Conservation (phyloP, 2,888 invertebrate species). For the Zaprionus lineosus region DNA sequence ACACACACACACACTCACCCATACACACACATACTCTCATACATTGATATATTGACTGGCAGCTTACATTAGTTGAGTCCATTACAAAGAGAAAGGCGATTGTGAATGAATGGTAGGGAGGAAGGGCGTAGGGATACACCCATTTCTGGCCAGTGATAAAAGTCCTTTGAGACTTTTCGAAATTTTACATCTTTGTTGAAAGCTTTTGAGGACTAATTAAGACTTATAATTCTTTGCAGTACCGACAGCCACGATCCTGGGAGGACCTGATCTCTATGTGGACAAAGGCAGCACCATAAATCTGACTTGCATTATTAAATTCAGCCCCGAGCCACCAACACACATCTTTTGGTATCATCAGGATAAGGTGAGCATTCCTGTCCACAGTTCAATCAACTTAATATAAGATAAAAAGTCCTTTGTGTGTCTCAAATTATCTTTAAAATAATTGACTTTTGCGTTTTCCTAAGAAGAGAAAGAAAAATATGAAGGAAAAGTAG, state of each 20-base stretch:
- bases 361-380: conserved; percentile 89
- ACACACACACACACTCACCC: conserved; percentile 3
- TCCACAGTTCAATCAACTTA: conserved; percentile 47
- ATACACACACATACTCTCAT: not conserved
- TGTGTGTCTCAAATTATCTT: conserved; percentile 64
- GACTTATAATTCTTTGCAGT: too few relatives aligned
- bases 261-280: conserved; percentile 91
- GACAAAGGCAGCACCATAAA: conserved; percentile 93
- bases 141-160: too few relatives aligned
- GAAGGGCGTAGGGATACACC: too few relatives aligned
- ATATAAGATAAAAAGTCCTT: conserved; percentile 25
- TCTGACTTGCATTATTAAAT: conserved; percentile 90
- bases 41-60: too few relatives aligned
- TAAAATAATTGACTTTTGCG: conserved; percentile 71
- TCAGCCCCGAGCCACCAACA: conserved; percentile 93
- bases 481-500: conserved; percentile 17
- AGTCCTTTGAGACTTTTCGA: too few relatives aligned
- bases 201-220: too few relatives aligned
- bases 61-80: too few relatives aligned
- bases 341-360: conserved; percentile 98
- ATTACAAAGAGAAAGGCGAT: too few relatives aligned
- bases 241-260: conserved; percentile 90
- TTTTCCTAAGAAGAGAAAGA: too few relatives aligned
- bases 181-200: too few relatives aligned
- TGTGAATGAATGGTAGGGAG: too few relatives aligned